phyloP scores from a whole-genome alignment of 2,888 invertebrate genomes.

The Machimus rusticus region DNA sequence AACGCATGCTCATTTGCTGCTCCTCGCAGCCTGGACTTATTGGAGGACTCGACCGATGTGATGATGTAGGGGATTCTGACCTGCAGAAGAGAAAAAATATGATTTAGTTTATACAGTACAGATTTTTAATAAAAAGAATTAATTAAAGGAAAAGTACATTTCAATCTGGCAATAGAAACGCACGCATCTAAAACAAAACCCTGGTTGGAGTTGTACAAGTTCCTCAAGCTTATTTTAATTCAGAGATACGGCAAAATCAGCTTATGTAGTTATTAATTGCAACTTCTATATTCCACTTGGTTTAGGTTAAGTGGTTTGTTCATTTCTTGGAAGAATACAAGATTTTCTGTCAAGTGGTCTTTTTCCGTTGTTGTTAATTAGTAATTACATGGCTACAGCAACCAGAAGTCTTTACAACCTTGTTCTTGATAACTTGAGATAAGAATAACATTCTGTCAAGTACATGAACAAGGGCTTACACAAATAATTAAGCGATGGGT shows the following conservation, averaged over 20 bases:
- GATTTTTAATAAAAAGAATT: not conserved
- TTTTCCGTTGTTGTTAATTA: not conserved
- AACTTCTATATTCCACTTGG: not conserved
- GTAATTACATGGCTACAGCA: not conserved
- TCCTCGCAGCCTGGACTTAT: conserved; percentile 88
- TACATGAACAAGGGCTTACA: not conserved
- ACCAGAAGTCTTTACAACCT: not conserved
- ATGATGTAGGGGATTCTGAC: conserved; percentile 65
- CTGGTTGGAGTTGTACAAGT: not conserved
- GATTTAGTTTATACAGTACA: not conserved
- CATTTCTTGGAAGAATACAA: not conserved
- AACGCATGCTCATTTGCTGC: conserved; percentile 66
- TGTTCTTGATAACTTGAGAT: not conserved
- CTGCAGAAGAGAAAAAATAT: conserved; percentile 49
- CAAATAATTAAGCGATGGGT: not conserved
- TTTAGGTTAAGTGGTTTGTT: not conserved
- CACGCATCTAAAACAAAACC: not conserved
- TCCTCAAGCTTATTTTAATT: not conserved
- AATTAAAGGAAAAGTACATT: not conserved
- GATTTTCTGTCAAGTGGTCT: not conserved
- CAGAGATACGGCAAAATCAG: not conserved
- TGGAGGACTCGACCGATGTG: conserved; percentile 80
- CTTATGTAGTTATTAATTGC: not conserved
- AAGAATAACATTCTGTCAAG: not conserved
- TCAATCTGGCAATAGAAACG: no score